phyloP scores from a whole-genome alignment of 1,140 invertebrate species.

The Agrilus planipennis region DNA sequence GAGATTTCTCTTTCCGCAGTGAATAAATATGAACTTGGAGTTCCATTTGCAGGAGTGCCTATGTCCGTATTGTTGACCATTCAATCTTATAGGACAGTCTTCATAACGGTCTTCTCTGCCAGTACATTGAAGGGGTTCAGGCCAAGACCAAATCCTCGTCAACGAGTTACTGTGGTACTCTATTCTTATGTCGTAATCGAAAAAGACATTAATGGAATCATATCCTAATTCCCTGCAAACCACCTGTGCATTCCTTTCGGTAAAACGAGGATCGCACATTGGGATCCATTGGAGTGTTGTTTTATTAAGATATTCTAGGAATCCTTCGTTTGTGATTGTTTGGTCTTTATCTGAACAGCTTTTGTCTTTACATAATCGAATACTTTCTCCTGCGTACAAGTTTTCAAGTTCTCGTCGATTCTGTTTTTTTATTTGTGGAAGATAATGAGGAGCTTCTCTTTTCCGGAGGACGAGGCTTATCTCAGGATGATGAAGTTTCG shows the following conservation, averaged over 20 bases:
- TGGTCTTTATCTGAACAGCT: conserved; percentile 49
- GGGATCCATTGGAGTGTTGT: conserved; percentile 95
- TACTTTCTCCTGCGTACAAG: conserved; percentile 37
- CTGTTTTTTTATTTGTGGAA: conserved; percentile 31
- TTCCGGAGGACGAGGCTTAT: conserved; percentile 32
- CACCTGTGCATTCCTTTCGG: conserved; percentile 87
- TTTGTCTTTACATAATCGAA: conserved; percentile 62
- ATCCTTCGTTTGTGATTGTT: conserved; percentile 55
- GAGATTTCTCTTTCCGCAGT: conserved; percentile 73
- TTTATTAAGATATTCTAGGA: conserved; percentile 88
- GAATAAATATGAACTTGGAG: conserved; percentile 85
- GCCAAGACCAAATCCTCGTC: conserved; percentile 85
- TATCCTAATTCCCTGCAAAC: conserved; percentile 90
- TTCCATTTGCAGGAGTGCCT: conserved; percentile 78
- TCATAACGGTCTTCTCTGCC: conserved; percentile 76
- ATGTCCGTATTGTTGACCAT: conserved; percentile 78
- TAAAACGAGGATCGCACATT: conserved; percentile 90
- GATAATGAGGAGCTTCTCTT: conserved; percentile 21
- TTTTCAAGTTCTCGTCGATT: conserved; percentile 39
- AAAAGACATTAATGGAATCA: conserved; percentile 77
- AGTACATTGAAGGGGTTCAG: conserved; percentile 74
- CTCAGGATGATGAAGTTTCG: conserved; percentile 31
- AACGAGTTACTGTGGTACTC: conserved; percentile 77
- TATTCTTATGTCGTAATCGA: conserved; percentile 64
- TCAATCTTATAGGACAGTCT: conserved; percentile 79